phyloP scores from a whole-genome alignment of 2,113 vertebrate species.

The Natator depressus region DNA sequence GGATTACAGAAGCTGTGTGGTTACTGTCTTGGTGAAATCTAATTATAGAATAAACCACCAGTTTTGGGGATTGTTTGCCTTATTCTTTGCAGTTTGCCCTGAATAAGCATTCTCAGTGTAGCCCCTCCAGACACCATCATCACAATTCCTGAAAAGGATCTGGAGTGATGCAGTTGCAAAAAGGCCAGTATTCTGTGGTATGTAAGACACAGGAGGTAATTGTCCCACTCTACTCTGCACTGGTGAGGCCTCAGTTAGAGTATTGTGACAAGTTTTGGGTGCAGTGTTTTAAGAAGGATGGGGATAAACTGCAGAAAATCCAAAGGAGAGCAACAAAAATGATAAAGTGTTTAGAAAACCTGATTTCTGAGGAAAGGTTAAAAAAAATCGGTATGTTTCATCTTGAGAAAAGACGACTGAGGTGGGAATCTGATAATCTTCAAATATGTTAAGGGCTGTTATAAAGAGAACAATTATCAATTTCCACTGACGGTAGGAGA shows the following conservation, averaged over 20 bases:
- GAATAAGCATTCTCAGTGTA: too few species aligned
- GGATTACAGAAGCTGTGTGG: too few species aligned
- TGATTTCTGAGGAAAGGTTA: not conserved
- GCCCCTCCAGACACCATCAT: too few species aligned
- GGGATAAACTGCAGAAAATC: not conserved
- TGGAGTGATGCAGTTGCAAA: too few species aligned
- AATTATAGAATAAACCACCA: too few species aligned
- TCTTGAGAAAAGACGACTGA: not conserved
- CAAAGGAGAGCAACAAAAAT: not conserved
- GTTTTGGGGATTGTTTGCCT: too few species aligned
- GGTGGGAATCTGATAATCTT: not conserved
- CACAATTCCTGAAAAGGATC: too few species aligned
- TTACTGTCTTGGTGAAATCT: too few species aligned
- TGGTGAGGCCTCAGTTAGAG: not conserved
- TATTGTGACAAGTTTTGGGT: not conserved
- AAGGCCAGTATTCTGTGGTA: not conserved
- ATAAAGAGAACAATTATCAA: not conserved
- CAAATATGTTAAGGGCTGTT: not conserved
- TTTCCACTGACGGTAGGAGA: not conserved
- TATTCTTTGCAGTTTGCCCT: too few species aligned
- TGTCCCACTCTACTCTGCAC: not conserved
- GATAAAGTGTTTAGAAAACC: not conserved
- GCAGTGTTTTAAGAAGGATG: not conserved
- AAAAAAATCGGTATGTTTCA: not conserved
- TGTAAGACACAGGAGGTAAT: not conserved